Evolutionary conservation across 2,113 vertebrate species (phyloP).

Genomic region (Caretta caretta): DNA sequence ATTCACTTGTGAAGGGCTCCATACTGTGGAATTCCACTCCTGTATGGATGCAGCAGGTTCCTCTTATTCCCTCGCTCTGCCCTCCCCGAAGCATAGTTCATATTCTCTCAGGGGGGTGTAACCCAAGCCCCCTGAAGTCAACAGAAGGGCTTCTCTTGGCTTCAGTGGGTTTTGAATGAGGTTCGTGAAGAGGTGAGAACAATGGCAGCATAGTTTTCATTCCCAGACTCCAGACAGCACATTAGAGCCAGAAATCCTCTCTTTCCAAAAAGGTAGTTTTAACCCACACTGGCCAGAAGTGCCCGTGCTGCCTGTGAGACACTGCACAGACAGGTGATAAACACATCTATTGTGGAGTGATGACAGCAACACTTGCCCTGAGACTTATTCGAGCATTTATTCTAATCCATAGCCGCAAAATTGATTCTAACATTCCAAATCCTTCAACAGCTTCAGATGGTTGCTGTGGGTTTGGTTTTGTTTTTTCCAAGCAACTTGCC

Average conservation of each 20-base stretch:
- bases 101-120: neutral
- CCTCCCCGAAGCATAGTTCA: conserved; percentile 31
- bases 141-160: conserved; percentile 64
- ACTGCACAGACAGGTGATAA: neutral
- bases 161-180: conserved; percentile 49
- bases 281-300: conserved; percentile 1
- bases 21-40: neutral
- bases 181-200: conserved; percentile 52
- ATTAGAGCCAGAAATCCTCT: neutral
- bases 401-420: neutral
- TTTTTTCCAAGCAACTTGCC: neutral
- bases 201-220: neutral
- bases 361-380: neutral
- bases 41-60: conserved; percentile 17
- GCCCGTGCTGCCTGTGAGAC: accelerated
- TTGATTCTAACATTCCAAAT: neutral
- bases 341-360: accelerated
- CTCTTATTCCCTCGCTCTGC: conserved; percentile 24
- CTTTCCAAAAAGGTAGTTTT: neutral
- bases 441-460: neutral
- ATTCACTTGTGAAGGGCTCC: neutral
- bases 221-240: conserved; percentile 31
- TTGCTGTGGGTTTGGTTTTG: neutral
- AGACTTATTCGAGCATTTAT: neutral
- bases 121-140: conserved; percentile 59